Base-by-base conservation (phyloP, 2,888 invertebrate species). In the Stenichneumon culpator region DNA sequence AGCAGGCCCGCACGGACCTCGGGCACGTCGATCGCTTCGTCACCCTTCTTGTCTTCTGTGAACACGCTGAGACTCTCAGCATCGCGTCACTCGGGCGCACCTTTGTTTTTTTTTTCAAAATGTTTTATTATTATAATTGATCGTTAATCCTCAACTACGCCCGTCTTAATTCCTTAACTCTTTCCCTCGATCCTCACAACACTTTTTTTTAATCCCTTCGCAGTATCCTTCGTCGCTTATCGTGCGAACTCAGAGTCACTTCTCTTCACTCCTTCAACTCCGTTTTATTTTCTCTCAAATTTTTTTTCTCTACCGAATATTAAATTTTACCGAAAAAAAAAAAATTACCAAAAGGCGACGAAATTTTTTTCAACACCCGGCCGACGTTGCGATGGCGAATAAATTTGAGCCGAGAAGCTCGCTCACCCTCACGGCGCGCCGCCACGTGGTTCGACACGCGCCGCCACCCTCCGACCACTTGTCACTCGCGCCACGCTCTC, bases 1-100 rank as follows among this genome's bases (percentile, higher is more conserved):
- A 93, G 88, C 90, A 92, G 93, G 93, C 92, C 93, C 89, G 86
- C 85, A 87, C 90, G 92, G 92, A 92, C 93, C 90, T 90, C 87
- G 87, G 83, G 65, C 84, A 86, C 73, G 83, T 75, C 79, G 88
- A 84, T 89, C 89, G 89, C 89, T 90, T 90, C 90, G 89, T 89
- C 93, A 92, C 92, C 92, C 91, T 90, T 88, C 89, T 87, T 91
- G 74, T 83, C 60, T 90, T 88, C 88, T 89, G 87, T 83, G 89
- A 88, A 81, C 81, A 84, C 70, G 90, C 90, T 85, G 92, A 93
- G 92, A 86, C 90, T 88, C 91, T 93, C 89, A 91, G 93, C 93
- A 93, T 93, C 89, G 91, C 91, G 90, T 89, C 84, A 84, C 82
- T 74, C 69, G 69, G 83, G 81, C 87, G 84, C 86, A 86, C 84